Conservation (phyloP, 2,888 invertebrate species). For the Chloromyia formosa region DNA sequence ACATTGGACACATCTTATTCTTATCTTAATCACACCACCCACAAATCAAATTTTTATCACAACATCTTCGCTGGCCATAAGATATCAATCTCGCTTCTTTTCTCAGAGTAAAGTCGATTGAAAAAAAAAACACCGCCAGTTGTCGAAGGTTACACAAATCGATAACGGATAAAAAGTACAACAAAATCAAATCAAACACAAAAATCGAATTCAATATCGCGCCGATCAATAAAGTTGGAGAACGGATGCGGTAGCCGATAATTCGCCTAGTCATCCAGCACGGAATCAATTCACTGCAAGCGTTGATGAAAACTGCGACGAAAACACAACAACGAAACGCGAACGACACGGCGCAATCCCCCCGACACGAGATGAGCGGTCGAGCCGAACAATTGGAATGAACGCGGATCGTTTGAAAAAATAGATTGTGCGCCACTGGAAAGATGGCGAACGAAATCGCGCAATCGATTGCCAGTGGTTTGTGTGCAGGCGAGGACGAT, state of each 20-base stretch:
- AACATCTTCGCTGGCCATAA: neutral
- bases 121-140: slow-evolving; percentile 19
- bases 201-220: slow-evolving; percentile 28
- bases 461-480: slow-evolving; percentile 41
- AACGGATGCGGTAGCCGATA: slow-evolving; percentile 36
- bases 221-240: slow-evolving; percentile 14
- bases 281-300: slow-evolving; percentile 40
- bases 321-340: slow-evolving; percentile 17
- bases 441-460: slow-evolving; percentile 42
- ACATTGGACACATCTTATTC: too few relatives aligned
- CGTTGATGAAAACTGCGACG: slow-evolving; percentile 8
- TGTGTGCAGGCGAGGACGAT: neutral
- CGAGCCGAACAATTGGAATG: too few relatives aligned
- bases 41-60: slow-evolving; percentile 19
- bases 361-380: neutral
- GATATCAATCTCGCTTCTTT: neutral
- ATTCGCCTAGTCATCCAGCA: slow-evolving; percentile 41
- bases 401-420: neutral
- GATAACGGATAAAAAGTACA: slow-evolving; percentile 26
- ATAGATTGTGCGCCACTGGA: slow-evolving; percentile 47
- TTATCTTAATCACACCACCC: neutral
- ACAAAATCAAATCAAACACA: slow-evolving; percentile 33
- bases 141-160: slow-evolving; percentile 15
- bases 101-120: neutral
- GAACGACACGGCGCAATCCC: neutral